Base-by-base conservation (phyloP, 2,113 vertebrate genomes). In the Pan paniscus region DNA sequence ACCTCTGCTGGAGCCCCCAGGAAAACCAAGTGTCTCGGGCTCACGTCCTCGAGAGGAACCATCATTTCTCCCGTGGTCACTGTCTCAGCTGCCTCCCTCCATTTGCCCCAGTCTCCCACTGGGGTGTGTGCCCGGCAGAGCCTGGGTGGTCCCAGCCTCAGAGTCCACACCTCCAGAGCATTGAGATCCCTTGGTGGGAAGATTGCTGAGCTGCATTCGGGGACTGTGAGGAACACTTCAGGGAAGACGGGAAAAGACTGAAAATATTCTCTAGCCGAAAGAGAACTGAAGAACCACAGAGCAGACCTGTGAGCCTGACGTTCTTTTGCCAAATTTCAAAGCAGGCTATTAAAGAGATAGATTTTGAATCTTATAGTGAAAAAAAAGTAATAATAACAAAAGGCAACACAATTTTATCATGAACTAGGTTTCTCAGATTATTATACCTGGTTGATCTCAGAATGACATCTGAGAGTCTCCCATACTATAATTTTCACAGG, bases 31-130 rank as follows among this genome's bases (percentile, higher is more conserved):
- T 1, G 32, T 68, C 61, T 61, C n/a, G 23, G 50, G 20, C 4
- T 59, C 0, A 46, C 3, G 1, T 52, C 73, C 17, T 4, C 50
- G 57, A 43, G 16, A 43, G 17, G 8, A 59, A 23, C 17, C 52
- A 61, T 0, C 2, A 14, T 27, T 61, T 27, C 11, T 5, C 18
- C 3, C 14, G 0, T 5, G 11, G 6, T 23, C 40, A 40, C 6
- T 8, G 55, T 16, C 57, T 50, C 16, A 9, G 3, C 13, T 57
- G 11, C n/a, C 78, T 78, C 16, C 40, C 1, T 38, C 59, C 48
- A 46, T 70, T 32, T 61, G 61, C 79, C 30, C 27, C 64, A 43
- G 8, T 70, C 35, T 46, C 13, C 46, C 18, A 6, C 2, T 9
- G 5, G 0, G 18, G 2, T 20, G 1, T 17, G 27, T 50, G 1